phyloP scores from a whole-genome alignment of 1,140 invertebrate species.

The Cotesia typhae region DNA sequence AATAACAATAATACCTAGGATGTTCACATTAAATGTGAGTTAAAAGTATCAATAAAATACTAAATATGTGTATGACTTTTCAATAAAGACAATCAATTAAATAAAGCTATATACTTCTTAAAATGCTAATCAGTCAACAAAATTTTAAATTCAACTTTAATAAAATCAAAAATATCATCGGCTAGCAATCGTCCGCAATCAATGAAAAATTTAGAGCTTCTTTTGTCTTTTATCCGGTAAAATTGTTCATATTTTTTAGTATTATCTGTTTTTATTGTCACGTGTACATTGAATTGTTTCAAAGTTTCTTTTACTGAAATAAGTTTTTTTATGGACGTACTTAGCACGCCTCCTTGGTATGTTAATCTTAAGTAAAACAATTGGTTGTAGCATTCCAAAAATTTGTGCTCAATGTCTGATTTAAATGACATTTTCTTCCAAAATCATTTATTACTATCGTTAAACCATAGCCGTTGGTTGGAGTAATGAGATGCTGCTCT shows the following conservation, averaged over 20 bases:
- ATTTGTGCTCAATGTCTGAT: conserved; percentile 43
- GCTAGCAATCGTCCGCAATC: background rate
- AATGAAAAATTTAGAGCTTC: background rate
- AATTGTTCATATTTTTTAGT: background rate
- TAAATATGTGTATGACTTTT: no score
- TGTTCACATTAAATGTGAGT: no score
- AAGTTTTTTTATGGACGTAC: background rate
- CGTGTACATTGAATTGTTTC: background rate
- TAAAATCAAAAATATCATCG: background rate
- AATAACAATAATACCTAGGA: no score
- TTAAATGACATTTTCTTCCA: conserved; percentile 35
- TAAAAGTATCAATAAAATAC: no score
- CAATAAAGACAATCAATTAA: no score
- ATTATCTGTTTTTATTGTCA: background rate
- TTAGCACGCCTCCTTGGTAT: background rate
- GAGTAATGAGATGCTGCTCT: conserved; percentile 25
- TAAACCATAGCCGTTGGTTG: conserved; percentile 17
- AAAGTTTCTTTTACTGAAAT: background rate
- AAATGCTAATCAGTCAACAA: no score
- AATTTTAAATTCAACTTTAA: background rate
- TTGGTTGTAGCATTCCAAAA: conserved; percentile 21
- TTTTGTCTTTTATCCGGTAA: background rate
- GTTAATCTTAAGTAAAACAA: background rate
- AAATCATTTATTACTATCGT: conserved; percentile 23
- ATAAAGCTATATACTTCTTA: no score